A percentile compares a stretch with the other conserved stretches of the same genome.
phyloP scores from a whole-genome alignment of 92 coral and sea anemone species.

The Paramuricea clavata region DNA sequence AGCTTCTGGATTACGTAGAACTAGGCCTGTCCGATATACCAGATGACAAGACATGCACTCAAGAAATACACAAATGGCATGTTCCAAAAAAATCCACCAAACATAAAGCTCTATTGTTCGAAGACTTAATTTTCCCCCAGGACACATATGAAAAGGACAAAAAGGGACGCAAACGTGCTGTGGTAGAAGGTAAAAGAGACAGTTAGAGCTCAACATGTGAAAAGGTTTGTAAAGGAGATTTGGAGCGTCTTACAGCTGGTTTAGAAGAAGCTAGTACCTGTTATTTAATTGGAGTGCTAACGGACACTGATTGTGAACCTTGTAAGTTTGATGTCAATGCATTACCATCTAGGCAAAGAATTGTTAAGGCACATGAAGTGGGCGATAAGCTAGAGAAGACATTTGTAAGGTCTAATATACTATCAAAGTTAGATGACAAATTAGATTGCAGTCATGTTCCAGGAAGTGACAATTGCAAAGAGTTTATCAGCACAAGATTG shows the following conservation, averaged over 20 bases:
- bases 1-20: conserved; percentile 9
- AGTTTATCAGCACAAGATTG: conserved; percentile 11
- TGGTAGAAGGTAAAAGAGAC: conserved; percentile 30
- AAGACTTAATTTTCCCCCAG: conserved; percentile 48
- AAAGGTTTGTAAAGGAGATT: conserved; percentile 48
- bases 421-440: neutral
- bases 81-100: neutral
- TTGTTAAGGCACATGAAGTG: conserved; percentile 2
- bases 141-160: conserved; percentile 52
- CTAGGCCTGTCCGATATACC: conserved; percentile 15
- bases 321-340: neutral
- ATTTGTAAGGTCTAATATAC: neutral
- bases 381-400: conserved; percentile 1
- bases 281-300: conserved; percentile 30
- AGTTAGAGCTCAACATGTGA: conserved; percentile 42
- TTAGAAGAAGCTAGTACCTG: conserved; percentile 30
- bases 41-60: conserved; percentile 34
- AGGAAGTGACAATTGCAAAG: neutral
- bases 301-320: conserved; percentile 46
- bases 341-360: conserved; percentile 24
- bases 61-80: conserved; percentile 5
- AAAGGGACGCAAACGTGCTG: conserved; percentile 59
- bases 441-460: conserved; percentile 4
- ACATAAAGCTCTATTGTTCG: conserved; percentile 45
- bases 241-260: conserved; percentile 59